Conservation (phyloP, 2,888 invertebrate genomes). For the Cynaeus angustus region DNA sequence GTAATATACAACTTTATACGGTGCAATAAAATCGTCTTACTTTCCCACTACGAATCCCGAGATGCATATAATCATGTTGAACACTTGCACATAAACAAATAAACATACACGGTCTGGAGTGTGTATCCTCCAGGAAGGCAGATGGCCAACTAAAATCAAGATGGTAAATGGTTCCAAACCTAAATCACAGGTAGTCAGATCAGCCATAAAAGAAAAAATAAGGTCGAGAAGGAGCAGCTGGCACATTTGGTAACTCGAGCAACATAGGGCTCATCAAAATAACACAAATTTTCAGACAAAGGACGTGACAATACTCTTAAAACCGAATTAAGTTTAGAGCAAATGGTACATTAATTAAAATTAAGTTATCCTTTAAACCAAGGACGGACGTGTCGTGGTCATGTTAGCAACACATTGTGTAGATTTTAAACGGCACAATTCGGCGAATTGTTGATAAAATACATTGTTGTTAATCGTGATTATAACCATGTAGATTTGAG, state of each 20-base stretch:
- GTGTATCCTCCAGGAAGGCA: constrained; percentile 62
- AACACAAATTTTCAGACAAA: constrained; percentile 29
- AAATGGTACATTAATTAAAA: constrained; percentile 43
- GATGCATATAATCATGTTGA: constrained; percentile 76
- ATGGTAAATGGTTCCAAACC: constrained; percentile 60
- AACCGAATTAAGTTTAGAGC: constrained; percentile 45
- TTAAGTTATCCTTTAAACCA: not conserved
- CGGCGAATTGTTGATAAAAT: too few species aligned
- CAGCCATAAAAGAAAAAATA: constrained; percentile 55
- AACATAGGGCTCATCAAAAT: constrained; percentile 51
- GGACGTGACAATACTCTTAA: constrained; percentile 40
- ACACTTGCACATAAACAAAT: constrained; percentile 53
- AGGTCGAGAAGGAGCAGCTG: constrained; percentile 58
- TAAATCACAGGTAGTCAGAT: constrained; percentile 67
- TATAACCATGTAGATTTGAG: too few species aligned
- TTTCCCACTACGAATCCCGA: constrained; percentile 77
- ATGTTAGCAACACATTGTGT: too few species aligned
- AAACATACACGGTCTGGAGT: constrained; percentile 44
- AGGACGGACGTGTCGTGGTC: too few species aligned
- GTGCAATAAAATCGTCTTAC: constrained; percentile 60
- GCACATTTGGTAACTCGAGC: constrained; percentile 54
- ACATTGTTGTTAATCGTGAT: too few species aligned
- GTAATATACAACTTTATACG: too few species aligned
- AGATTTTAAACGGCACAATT: too few species aligned
- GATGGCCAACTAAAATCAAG: constrained; percentile 67